Conservation (phyloP, 2,797 vertebrate genomes). For the Todus mexicanus region DNA sequence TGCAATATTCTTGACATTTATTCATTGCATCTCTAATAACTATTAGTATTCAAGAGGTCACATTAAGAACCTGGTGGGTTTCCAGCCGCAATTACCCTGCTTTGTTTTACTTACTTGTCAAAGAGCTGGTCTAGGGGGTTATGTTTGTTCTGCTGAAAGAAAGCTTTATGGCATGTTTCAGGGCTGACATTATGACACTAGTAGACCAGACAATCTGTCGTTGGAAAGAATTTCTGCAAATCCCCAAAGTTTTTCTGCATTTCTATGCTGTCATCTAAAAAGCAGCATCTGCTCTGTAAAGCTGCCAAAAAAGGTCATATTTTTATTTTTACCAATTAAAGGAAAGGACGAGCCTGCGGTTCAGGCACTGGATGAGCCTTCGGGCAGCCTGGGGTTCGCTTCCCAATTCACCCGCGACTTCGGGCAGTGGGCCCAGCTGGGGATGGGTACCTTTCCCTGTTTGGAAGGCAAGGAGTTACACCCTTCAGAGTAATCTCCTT, state of each 20-base stretch:
- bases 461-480: background rate
- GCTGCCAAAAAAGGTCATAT: conserved; percentile 74
- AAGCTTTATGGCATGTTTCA: conserved; percentile 68
- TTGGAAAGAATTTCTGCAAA: conserved; percentile 74
- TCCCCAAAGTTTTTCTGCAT: conserved; percentile 71
- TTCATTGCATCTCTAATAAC: conserved; percentile 54
- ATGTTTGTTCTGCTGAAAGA: conserved; percentile 66
- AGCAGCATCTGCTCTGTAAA: conserved; percentile 74
- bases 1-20: conserved; percentile 3
- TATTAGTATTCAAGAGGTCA: conserved; percentile 50
- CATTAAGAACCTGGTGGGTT: conserved; percentile 52
- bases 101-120: conserved; percentile 61
- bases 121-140: conserved; percentile 55
- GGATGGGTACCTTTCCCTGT: background rate
- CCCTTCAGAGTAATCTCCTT: background rate
- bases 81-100: conserved; percentile 33
- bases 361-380: conserved; percentile 32
- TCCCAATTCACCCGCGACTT: background rate
- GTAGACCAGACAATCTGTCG: conserved; percentile 72
- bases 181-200: conserved; percentile 72
- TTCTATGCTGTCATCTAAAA: conserved; percentile 73
- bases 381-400: background rate
- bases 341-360: conserved; percentile 40
- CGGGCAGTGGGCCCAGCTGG: background rate
- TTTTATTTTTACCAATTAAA: conserved; percentile 76